phyloP scores from a whole-genome alignment of 2,797 vertebrate genomes.

The Anniella stebbinsi region DNA sequence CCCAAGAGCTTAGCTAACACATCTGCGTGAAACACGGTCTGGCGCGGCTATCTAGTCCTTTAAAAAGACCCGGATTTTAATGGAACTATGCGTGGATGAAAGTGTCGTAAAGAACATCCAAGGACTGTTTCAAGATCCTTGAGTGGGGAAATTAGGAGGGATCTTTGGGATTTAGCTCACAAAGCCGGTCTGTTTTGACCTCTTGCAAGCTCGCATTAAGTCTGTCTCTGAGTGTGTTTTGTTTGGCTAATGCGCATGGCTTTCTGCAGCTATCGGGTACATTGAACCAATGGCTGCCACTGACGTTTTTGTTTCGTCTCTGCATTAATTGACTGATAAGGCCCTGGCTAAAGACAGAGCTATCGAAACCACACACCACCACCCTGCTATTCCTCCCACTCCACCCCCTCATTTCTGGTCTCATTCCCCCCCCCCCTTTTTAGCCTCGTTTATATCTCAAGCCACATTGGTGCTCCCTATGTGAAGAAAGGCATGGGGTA shows the following conservation, averaged over 20 bases:
- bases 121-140: constrained; percentile 82
- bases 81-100: constrained; percentile 81
- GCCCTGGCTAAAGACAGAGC: constrained; percentile 74
- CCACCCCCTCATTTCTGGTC: constrained; percentile 59
- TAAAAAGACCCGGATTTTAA: constrained; percentile 81
- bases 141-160: constrained; percentile 83
- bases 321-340: constrained; percentile 82
- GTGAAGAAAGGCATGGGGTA: constrained; percentile 83
- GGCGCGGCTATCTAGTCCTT: constrained; percentile 79
- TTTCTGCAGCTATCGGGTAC: constrained; percentile 68
- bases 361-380: constrained; percentile 65
- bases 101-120: constrained; percentile 81
- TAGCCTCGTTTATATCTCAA: constrained; percentile 98
- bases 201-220: constrained; percentile 79
- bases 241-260: constrained; percentile 77
- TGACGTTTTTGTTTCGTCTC: constrained; percentile 67
- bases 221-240: constrained; percentile 77
- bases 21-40: constrained; percentile 78
- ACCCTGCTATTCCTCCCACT: neutral
- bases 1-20: constrained; percentile 79
- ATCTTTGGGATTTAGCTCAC: constrained; percentile 83
- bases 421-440: constrained; percentile 90
- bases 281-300: constrained; percentile 66
- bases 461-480: constrained; percentile 92
- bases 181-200: constrained; percentile 82